Base-by-base conservation (phyloP, 2,888 invertebrate species). In the Drosophila diplacantha region DNA sequence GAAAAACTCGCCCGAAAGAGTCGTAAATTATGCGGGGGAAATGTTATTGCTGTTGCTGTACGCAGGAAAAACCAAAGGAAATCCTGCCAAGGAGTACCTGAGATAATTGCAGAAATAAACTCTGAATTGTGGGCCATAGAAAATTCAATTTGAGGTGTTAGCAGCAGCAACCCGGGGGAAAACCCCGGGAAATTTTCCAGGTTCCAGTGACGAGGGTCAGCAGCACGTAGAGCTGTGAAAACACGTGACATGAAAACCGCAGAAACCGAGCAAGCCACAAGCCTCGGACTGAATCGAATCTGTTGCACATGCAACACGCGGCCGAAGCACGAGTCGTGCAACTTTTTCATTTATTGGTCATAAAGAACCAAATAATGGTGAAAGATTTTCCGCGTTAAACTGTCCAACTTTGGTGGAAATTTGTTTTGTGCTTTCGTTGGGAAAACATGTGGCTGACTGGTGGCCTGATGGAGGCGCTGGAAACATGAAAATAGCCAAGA, bases 281-380 rank as follows among this genome's bases (percentile, higher is more conserved):
- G 6, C 54, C 22, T 18, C 55, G 29, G 4, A 35, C 22, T 37
- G 59, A 43, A 31, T 16, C 37, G 74, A 71, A 76, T 80, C 64
- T 76, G 80, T 76, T 80, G 76, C 80, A 76, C 77, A 74, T 76
- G 79, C 76, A 74, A 46, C 62, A 20, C 44, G 43, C 29, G 35
- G 54, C 14, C 34, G 54, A 61, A 18, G 54, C 65, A 38, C 53
- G 52, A 51, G 20, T 26, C 39, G 49, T 35, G 58, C 66, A 68
- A 74, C 34, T 69, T 72, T 71, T 63, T 44, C 76, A 51, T 72
- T 79, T 74, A 79, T 74, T 76, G 74, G 61, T 67, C 76, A 74
- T 79, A 72, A 72, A 74, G 56, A 70, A 64, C 39, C 46, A 52
- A 56, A 56, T 63, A 58, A 62, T 57, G 49, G 22, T 54, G 50